These are phyloP conservation scores for Oscheius sp. DNA, from an alignment of 2,888 invertebrate genomes.

Conservation along the genomic window DNA sequence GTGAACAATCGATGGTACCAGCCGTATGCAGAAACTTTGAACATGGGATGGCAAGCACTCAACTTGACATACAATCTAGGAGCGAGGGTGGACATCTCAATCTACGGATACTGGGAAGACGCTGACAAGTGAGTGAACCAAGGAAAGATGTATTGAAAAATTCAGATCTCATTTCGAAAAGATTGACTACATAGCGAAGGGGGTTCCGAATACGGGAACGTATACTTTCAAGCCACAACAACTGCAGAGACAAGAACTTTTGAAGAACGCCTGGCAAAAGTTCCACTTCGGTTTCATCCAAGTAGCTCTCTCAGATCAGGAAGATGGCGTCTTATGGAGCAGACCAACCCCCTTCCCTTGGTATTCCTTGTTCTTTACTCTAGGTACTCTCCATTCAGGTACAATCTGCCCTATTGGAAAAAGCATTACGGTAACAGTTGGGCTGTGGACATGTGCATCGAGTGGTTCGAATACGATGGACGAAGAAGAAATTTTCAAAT, in stretches of 20 bases:
- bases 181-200: slow-evolving; percentile 60
- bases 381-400: slow-evolving; percentile 19
- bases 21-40: slow-evolving; percentile 57
- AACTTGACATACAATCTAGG: slow-evolving; percentile 70
- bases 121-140: slow-evolving; percentile 43
- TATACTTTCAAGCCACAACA: slow-evolving; percentile 60
- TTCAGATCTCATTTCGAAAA: slow-evolving; percentile 56
- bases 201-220: slow-evolving; percentile 59
- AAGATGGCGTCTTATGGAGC: slow-evolving; percentile 84
- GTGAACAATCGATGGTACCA: slow-evolving; percentile 61
- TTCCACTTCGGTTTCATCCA: slow-evolving; percentile 68
- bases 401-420: slow-evolving; percentile 84
- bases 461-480: slow-evolving; percentile 82
- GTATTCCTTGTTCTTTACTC: slow-evolving; percentile 76
- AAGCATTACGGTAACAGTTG: slow-evolving; percentile 84
- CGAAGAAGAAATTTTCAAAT: slow-evolving; percentile 66
- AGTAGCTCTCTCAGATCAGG: slow-evolving; percentile 57
- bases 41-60: slow-evolving; percentile 59
- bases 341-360: slow-evolving; percentile 90
- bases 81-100: slow-evolving; percentile 66
- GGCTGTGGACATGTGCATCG: slow-evolving; percentile 86
- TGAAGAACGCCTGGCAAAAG: slow-evolving; percentile 61
- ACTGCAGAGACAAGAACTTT: slow-evolving; percentile 48
- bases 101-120: slow-evolving; percentile 72
- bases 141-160: background rate